Base-by-base conservation (phyloP, 1,140 invertebrate species). In the Euura lappo region DNA sequence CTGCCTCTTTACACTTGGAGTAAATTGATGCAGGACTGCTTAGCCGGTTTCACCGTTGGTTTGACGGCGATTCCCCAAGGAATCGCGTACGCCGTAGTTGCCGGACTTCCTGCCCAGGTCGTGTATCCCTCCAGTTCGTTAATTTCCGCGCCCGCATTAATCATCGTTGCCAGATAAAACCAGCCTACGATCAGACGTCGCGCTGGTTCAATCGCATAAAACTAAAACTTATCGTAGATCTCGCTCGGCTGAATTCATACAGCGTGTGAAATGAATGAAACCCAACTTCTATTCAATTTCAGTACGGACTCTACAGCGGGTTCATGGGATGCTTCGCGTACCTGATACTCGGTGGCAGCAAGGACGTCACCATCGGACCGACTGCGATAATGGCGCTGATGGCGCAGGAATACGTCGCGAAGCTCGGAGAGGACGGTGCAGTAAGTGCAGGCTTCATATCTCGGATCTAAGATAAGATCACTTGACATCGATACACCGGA, bases 301-400 rank as follows among this genome's bases (percentile, higher is more conserved):
- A 91, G 90, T 92, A 92, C 84, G 93, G 93, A 51, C 82, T 94
- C 6, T 94, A 94, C 81, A 91, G 92, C 60, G 89, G 90, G 13
- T 93, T 93, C 79, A 90, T 93, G 88, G 92, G 92, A 10, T 91
- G 90, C 79, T 92, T 93, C 82, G 85, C 93, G 43, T 94, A 94
- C 82, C 85, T 90, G 43, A 75, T 94, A 67, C 88, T 94, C 73
- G 93, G 93, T 2, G 91, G 91, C 13, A 89, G 90, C 47, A 92
- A 91, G 79, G 91, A 93, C 71, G 88, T 93, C 42, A 92, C 91
- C 0, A 89, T 91, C 42, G 91, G 91, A 10, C 91, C 91, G 6
- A 92, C 91, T 2, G 90, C 91, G 2, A 89, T 92, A 76, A 88
- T 91, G 83, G 89, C 89, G 44, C 77, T 91, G 44, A 84, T 92